phyloP scores from a whole-genome alignment of 2,888 invertebrate genomes.

The Hypselothyrea guttata region DNA sequence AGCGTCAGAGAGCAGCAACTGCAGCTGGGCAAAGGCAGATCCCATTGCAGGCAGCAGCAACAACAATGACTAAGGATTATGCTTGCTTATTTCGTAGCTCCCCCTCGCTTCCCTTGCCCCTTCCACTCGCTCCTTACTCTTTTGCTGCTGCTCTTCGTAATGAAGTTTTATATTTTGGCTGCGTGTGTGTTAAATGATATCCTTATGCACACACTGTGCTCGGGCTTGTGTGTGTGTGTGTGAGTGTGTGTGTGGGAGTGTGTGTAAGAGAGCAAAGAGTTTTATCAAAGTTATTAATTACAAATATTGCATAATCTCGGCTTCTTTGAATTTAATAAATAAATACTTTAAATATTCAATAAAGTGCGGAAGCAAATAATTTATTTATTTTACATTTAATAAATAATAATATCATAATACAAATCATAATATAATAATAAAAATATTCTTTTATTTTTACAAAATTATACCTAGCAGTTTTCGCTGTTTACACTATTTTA shows the following conservation, averaged over 20 bases:
- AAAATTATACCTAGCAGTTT: too few relatives aligned
- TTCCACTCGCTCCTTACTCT: not conserved
- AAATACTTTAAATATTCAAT: too few relatives aligned
- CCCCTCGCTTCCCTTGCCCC: not conserved
- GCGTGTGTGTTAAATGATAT: constrained; percentile 55
- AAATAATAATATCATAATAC: too few relatives aligned
- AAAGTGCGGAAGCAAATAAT: too few relatives aligned
- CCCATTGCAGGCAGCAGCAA: constrained; percentile 36
- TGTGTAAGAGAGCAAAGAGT: constrained; percentile 23
- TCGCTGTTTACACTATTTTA: too few relatives aligned
- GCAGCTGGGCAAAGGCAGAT: constrained; percentile 43
- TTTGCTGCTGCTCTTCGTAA: constrained; percentile 24
- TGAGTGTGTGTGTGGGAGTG: constrained; percentile 14
- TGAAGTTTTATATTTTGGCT: constrained; percentile 41
- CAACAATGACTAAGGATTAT: constrained; percentile 34
- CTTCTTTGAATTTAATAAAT: constrained; percentile 3
- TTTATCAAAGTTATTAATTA: constrained; percentile 64
- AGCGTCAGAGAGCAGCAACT: constrained; percentile 1
- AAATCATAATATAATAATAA: too few relatives aligned
- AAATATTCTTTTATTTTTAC: too few relatives aligned
- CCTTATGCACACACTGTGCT: constrained; percentile 34
- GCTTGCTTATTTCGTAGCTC: constrained; percentile 19
- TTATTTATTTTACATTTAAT: too few relatives aligned
- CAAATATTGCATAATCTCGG: constrained; percentile 30
- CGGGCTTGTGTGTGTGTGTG: constrained; percentile 4